Evolutionary conservation across 2,113 vertebrate species (phyloP).

Genomic region (Agapornis roseicollis): DNA sequence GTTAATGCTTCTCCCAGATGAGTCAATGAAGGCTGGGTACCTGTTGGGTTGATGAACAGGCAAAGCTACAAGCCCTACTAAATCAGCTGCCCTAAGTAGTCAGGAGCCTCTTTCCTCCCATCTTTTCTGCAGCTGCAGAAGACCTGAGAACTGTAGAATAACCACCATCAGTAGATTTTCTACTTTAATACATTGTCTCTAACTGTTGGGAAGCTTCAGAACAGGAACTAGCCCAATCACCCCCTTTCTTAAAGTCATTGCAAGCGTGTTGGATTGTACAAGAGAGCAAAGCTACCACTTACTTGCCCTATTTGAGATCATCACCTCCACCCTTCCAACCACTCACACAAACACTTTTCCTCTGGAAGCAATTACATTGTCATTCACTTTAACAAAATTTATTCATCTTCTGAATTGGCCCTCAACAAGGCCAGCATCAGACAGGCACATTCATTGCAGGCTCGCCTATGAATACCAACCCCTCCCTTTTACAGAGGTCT

Average conservation of each 20-base stretch:
- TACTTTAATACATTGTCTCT: background rate
- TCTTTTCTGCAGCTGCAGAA: background rate
- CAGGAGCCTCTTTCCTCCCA: background rate
- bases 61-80: background rate
- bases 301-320: background rate
- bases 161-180: background rate
- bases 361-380: conserved; percentile 30
- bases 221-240: background rate
- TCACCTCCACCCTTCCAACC: background rate
- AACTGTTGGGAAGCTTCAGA: background rate
- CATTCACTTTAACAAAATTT: conserved; percentile 24
- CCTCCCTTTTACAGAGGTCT: background rate
- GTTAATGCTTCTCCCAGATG: background rate
- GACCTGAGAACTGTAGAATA: background rate
- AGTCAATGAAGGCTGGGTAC: background rate
- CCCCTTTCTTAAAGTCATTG: background rate
- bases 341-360: conserved; percentile 17
- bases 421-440: background rate
- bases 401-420: conserved; percentile 6
- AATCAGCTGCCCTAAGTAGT: background rate
- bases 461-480: background rate
- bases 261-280: background rate
- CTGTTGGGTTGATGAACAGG: background rate
- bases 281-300: background rate
- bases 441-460: background rate